Base-by-base conservation (phyloP, 1,140 invertebrate species). In the Sycobia sp. region DNA sequence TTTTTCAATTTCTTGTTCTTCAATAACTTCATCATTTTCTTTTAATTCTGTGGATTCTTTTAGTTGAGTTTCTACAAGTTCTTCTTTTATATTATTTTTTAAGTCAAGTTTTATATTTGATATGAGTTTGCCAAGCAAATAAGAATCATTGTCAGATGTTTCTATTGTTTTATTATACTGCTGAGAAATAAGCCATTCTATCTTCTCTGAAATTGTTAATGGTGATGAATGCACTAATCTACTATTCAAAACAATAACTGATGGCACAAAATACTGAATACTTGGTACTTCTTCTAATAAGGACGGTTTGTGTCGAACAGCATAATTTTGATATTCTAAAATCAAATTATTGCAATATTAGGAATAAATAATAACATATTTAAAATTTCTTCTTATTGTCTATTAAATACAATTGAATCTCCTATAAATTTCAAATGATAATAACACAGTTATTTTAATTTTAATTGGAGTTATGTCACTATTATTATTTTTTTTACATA, bases 301-400 rank as follows among this genome's bases (percentile, higher is more conserved):
- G 70, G 79, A 69, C 60, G 76, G 76, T 59, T 85, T 71, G 68
- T 81, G 78, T 62, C 81, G 78, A 50, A 81, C 68, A 68, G 73
- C 81, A 73, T 84, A 86, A 67, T 84, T 72, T 66, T 82, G 75
- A 69, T 80, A 79, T 56, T 82, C 84, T 85, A 62, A 32, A 75
- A 70, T 23, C 47, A 62, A 57, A 62, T 41, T 14, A 50, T 41
- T 53, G 11, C 32, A 44, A 59, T 7, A 32, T 32, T 32, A n/a
- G n/a, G n/a, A n/a, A n/a, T n/a, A n/a, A n/a, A n/a, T 32, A 32
- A 7, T 11, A 32, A 32, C 29, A 7, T 32, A 32, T 7, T 32
- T 7, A 32, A 32, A 32, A 32, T 11, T 32, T 32, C 11, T 32
- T 32, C 4, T 11, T 32, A 32, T 7, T 32, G 29, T 32, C n/a